Conservation (phyloP, 2,888 invertebrate species). For the Hyles lineata region DNA sequence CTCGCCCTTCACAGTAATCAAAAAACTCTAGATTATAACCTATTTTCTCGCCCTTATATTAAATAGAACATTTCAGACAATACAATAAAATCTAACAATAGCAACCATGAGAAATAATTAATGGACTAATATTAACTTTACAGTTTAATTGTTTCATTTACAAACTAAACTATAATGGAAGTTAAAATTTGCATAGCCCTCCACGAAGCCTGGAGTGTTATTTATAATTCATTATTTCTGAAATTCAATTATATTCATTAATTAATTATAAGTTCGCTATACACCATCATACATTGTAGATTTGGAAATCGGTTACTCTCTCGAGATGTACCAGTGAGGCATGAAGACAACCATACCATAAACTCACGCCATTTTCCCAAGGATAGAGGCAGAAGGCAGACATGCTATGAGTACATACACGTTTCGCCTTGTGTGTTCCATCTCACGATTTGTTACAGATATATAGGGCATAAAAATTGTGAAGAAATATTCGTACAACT, state of each 20-base stretch:
- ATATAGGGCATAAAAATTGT: too few species aligned
- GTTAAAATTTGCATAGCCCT: background rate
- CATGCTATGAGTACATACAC: too few species aligned
- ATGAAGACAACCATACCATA: background rate
- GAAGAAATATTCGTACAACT: too few species aligned
- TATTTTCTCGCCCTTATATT: background rate
- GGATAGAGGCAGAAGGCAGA: too few species aligned
- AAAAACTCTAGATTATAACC: too few species aligned
- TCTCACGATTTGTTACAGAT: too few species aligned
- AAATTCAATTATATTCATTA: background rate
- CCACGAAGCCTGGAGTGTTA: background rate
- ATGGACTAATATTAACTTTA: background rate
- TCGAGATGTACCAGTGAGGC: background rate
- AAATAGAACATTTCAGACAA: background rate
- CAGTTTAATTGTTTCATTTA: background rate
- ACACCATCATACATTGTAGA: background rate
- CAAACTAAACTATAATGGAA: background rate
- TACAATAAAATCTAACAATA: background rate
- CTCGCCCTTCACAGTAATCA: too few species aligned
- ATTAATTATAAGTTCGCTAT: background rate
- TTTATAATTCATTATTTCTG: conserved; percentile 12
- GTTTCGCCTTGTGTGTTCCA: too few species aligned
- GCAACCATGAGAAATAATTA: background rate
- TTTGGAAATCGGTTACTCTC: background rate
- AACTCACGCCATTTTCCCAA: too few species aligned